Percentiles rank a stretch among this genome's conserved stretches.
Evolutionary conservation across 2,113 vertebrate genomes (phyloP).

Genomic region (Psettodes erumei): DNA sequence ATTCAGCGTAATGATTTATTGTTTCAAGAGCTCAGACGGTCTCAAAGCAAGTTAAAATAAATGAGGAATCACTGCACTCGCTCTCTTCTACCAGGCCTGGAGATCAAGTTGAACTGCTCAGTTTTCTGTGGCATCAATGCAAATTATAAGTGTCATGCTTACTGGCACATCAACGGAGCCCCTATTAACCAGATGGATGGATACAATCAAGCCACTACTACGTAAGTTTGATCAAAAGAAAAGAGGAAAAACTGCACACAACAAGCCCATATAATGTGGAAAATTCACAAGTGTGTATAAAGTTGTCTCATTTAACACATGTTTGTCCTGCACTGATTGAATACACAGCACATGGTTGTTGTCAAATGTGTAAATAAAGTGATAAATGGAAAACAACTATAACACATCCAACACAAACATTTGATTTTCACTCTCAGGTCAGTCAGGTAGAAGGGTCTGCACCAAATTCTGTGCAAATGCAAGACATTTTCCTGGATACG

Average conservation of each 20-base stretch:
- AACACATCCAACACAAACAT: too few species aligned
- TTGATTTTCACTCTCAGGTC: too few species aligned
- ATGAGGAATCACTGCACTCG: background rate
- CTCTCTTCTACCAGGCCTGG: background rate
- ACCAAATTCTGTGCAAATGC: background rate
- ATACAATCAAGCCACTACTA: background rate
- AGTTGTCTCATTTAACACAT: too few species aligned
- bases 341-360: too few species aligned
- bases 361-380: too few species aligned
- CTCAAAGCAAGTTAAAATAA: background rate
- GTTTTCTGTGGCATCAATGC: slow-evolving; percentile 66
- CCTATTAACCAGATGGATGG: fast-evolving
- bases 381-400: too few species aligned
- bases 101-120: slow-evolving; percentile 61
- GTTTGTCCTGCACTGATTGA: too few species aligned
- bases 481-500: too few species aligned
- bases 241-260: too few species aligned
- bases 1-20: background rate
- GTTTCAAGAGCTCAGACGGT: background rate
- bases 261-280: background rate
- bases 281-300: background rate
- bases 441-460: too few species aligned
- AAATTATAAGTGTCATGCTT: fast-evolving
- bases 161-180: slow-evolving; percentile 35
- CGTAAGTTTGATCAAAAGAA: slow-evolving; percentile 16